Evolutionary conservation across 1,140 invertebrate species (phyloP).

Genomic region (Drosophila nigromelanica): DNA sequence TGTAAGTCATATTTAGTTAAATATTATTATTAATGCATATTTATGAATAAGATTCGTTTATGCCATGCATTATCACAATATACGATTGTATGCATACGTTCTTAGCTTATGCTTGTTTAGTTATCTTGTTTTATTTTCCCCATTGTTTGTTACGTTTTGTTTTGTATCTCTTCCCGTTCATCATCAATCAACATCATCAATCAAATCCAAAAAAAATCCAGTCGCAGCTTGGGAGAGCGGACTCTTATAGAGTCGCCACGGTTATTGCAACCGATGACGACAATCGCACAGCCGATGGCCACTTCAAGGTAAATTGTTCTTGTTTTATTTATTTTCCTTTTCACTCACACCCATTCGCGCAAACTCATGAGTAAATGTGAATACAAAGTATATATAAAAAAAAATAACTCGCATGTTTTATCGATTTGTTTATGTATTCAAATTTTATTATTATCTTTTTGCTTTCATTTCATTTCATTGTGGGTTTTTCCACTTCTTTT

Average conservation of each 20-base stretch:
- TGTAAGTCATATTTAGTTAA: background rate
- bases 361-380: constrained; percentile 8
- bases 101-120: constrained; percentile 37
- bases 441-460: constrained; percentile 15
- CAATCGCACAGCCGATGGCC: constrained; percentile 96
- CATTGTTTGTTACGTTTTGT: constrained; percentile 59
- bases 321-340: background rate
- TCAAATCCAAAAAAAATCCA: constrained; percentile 47
- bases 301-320: constrained; percentile 91
- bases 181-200: constrained; percentile 72
- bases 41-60: constrained; percentile 1
- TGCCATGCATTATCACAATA: background rate
- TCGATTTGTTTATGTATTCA: constrained; percentile 32
- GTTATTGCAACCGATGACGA: constrained; percentile 94
- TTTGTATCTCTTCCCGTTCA: constrained; percentile 67
- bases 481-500: background rate
- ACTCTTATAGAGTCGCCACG: constrained; percentile 97
- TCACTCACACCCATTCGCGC: constrained; percentile 12
- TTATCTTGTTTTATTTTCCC: constrained; percentile 35
- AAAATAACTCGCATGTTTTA: constrained; percentile 25
- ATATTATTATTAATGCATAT: background rate
- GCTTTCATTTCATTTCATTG: constrained; percentile 34
- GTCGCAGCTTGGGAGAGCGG: constrained; percentile 93
- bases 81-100: background rate
- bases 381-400: background rate